Evolutionary conservation across 1,140 invertebrate species (phyloP).

Genomic region (Chrysoperla carnea): DNA sequence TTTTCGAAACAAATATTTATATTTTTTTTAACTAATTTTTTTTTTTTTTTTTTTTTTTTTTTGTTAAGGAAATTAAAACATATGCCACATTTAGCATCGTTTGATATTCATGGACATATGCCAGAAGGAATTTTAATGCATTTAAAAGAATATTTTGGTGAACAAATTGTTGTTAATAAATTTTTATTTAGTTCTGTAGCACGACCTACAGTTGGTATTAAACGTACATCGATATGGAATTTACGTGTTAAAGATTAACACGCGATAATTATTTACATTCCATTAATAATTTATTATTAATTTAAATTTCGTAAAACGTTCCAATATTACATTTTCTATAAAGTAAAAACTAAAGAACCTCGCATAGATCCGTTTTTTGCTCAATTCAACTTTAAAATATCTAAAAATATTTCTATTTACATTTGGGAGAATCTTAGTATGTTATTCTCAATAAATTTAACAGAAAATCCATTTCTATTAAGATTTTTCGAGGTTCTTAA

Average conservation of each 20-base stretch:
- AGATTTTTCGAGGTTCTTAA: no score
- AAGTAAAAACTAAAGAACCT: no score
- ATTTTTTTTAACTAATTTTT: constrained; percentile 6
- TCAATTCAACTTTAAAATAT: no score
- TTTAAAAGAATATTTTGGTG: constrained; percentile 17
- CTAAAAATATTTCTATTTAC: no score
- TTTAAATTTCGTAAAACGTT: no score
- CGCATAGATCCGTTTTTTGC: no score
- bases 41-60: constrained; percentile 34
- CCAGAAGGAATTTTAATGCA: constrained; percentile 13
- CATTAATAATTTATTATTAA: no score
- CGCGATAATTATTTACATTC: no score
- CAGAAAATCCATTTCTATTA: no score
- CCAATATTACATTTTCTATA: no score
- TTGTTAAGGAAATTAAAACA: constrained; percentile 14
- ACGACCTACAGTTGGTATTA: constrained; percentile 67
- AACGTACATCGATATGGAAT: constrained; percentile 77
- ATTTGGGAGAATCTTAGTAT: no score
- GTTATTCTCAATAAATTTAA: no score
- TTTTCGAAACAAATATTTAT: constrained; percentile 3
- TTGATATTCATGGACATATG: constrained; percentile 21
- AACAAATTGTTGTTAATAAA: constrained; percentile 41
- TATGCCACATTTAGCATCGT: constrained; percentile 13
- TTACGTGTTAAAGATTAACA: constrained; percentile 57
- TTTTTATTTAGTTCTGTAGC: constrained; percentile 64